Percentiles rank a stretch among this genome's conserved stretches.
phyloP scores from a whole-genome alignment of 2,888 invertebrate genomes.

The Diaprepes abbreviatus region DNA sequence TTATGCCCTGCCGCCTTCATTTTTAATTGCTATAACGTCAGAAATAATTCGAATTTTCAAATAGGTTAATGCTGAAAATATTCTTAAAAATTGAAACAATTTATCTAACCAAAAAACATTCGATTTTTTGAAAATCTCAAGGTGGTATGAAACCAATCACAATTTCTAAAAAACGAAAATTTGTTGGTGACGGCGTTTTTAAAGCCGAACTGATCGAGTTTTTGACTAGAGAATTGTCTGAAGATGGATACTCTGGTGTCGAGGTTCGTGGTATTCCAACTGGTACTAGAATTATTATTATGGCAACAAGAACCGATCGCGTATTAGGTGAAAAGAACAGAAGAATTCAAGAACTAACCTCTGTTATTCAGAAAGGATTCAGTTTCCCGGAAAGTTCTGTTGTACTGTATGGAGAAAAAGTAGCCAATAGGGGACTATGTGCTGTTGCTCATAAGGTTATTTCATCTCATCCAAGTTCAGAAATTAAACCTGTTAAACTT shows the following conservation, averaged over 20 bases:
- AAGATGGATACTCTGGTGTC: slow-evolving; percentile 99
- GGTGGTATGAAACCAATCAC: too few species aligned
- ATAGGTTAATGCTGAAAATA: too few species aligned
- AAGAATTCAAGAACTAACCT: slow-evolving; percentile 96
- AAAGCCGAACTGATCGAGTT: slow-evolving; percentile 99
- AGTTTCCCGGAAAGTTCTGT: slow-evolving; percentile 96
- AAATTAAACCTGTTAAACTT: slow-evolving; percentile 80
- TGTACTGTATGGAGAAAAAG: slow-evolving; percentile 99
- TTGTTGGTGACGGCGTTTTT: slow-evolving; percentile 99
- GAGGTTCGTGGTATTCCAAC: slow-evolving; percentile 98
- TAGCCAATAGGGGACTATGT: slow-evolving; percentile 97
- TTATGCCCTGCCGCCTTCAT: too few species aligned
- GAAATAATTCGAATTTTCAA: too few species aligned
- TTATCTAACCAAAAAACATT: too few species aligned
- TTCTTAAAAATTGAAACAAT: too few species aligned
- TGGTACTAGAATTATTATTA: slow-evolving; percentile 98
- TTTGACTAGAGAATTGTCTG: slow-evolving; percentile 96
- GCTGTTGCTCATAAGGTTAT: slow-evolving; percentile 98
- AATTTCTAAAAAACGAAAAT: slow-evolving; percentile 84
- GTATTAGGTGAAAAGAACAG: slow-evolving; percentile 98
- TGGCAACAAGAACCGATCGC: slow-evolving; percentile 98
- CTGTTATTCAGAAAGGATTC: slow-evolving; percentile 98
- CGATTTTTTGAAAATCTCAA: too few species aligned
- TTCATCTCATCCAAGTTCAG: slow-evolving; percentile 80
- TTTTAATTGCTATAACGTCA: too few species aligned